Conservation (phyloP, 2,888 invertebrate genomes). For the Caenorhabditis sp. region DNA sequence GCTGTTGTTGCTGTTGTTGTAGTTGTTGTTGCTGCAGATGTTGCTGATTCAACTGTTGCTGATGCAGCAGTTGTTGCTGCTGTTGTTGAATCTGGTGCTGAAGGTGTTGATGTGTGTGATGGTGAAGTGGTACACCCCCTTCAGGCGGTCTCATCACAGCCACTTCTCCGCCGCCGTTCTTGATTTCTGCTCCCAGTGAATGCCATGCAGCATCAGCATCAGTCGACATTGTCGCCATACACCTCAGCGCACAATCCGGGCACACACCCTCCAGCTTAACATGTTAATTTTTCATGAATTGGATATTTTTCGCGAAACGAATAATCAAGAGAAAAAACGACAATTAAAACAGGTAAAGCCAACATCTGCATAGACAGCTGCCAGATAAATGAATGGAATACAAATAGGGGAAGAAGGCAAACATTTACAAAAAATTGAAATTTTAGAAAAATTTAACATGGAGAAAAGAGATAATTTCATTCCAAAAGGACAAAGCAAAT, state of each 20-base stretch:
- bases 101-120: slow-evolving; percentile 14
- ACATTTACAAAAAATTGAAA: background rate
- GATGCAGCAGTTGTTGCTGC: slow-evolving; percentile 5
- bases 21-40: slow-evolving; percentile 7
- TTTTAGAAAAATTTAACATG: background rate
- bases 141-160: background rate
- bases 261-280: slow-evolving; percentile 56
- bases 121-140: slow-evolving; percentile 2
- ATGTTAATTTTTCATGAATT: background rate
- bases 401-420: background rate
- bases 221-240: slow-evolving; percentile 40
- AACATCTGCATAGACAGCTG: background rate
- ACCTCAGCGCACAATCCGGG: slow-evolving; percentile 43
- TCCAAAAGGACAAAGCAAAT: background rate
- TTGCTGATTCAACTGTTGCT: slow-evolving; percentile 6
- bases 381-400: background rate
- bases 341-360: background rate
- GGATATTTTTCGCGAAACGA: too few species aligned
- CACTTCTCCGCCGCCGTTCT: slow-evolving; percentile 8
- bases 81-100: slow-evolving; percentile 18
- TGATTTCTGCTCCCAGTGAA: slow-evolving; percentile 21
- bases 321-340: background rate
- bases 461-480: background rate
- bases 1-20: slow-evolving; percentile 3
- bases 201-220: slow-evolving; percentile 33